Evolutionary conservation across 2,797 vertebrate species (phyloP), one percentile per base, ranked within the genome.

Genomic region (Iguana delicatissima): DNA sequence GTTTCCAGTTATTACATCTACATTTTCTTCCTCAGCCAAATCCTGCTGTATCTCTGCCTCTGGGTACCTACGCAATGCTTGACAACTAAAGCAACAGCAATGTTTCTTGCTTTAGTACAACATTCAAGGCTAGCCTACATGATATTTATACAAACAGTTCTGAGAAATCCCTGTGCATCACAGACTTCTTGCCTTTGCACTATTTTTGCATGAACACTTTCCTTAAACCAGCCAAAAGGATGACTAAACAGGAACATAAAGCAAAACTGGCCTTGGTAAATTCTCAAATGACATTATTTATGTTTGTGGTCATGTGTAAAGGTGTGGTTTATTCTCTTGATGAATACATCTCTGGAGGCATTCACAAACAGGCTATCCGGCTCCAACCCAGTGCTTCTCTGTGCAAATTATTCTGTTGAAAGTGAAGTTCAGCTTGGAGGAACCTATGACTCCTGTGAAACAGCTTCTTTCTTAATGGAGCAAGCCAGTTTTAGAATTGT

Each of bases 281-380:
- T 38, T 32, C 72, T 59, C 74, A 77, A 16, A 7, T 74, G 35
- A 46, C 55, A 77, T 77, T 59, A 77, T 86, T 86, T 86, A 86
- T 42, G 26, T n/a, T 74, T 62, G 55, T 42, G 38, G 73, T 32
- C 9, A 38, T 76, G 69, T 64, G 38, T 77, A 86, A 20, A 16
- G 26, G 62, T 59, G 73, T 77, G 73, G 72, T 59, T 86, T 86
- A 86, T 86, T 86, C 55, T 86, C 73, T 38, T 79, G 73, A 86
- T 64, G 73, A 86, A 86, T 22, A 29, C n/a, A 38, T 46, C 55
- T 86, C 35, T 32, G 73, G 26, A 62, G 73, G 73, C 85, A 59
- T 76, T 29, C 74, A 38, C 35, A 86, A 76, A 77, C 77, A n/a
- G 85, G 38, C 55, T 77, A 0, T 8, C 85, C 46, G 57, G 85